Evolutionary conservation across 2,113 vertebrate genomes (phyloP), one percentile per base, ranked within the genome.

Genomic region (Periophthalmus modestus): DNA sequence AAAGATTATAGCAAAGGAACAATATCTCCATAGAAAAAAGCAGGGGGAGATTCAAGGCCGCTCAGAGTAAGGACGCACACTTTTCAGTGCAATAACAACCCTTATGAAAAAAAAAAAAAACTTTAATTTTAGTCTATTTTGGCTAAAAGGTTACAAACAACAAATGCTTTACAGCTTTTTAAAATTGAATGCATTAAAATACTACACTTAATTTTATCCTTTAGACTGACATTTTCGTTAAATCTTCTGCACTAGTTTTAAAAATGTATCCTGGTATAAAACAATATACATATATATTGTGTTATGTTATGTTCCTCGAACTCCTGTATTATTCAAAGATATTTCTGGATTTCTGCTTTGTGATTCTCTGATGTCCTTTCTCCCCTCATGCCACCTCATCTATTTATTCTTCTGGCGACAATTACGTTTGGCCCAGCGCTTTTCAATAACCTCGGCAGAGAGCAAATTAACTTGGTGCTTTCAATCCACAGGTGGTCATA

Each of bases 401-500:
- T 68, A 36, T 68, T 81, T 78, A 36, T 73, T 69, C 76, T 66
- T 28, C 47, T 71, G 76, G 1, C 19, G 33, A 65, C 69, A 54
- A 77, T 82, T 75, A 73, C 34, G 28, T 76, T 58, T 66, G 48
- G 70, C n/a, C 12, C 46, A 50, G 43, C 28, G 28, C 48, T 74
- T 81, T 71, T 66, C 54, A 69, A 36, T 66, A 67, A 73, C 75
- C 36, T 70, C 39, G 14, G 54, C 58, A 66, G 50, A 61, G 39
- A 66, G 48, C 57, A 76, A 78, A 79, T 81, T 54, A 80, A 73
- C 47, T 58, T 10, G 58, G 54, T 21, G 68, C 80, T 61, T 80
- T 79, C 59, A 79, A 69, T 85, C 82, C 81, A 84, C 84, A 75
- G 66, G 75, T 81, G 83, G 46, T 52, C 66, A 79, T 77, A 61